Percentiles rank a stretch among this genome's conserved stretches.
Evolutionary conservation across 92 coral and sea anemone species (phyloP).

Genomic region (Porites lobata): DNA sequence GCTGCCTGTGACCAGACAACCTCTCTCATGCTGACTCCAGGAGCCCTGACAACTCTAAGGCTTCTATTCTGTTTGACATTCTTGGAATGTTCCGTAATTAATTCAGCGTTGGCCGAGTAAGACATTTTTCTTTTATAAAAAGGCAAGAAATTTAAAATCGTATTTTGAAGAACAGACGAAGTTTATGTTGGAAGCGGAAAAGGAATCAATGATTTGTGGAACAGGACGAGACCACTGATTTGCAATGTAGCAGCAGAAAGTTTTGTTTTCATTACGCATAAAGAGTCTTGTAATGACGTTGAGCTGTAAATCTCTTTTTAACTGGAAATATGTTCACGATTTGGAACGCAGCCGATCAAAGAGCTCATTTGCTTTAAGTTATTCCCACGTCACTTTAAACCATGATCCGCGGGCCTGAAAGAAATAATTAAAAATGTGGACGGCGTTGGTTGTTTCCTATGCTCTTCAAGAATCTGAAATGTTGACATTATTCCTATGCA

Average conservation of each 20-base stretch:
- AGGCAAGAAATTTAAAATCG: too few species aligned
- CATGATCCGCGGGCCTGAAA: neutral
- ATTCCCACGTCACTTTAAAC: too few species aligned
- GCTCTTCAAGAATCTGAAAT: slow-evolving; percentile 42
- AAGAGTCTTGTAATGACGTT: neutral
- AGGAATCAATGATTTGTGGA: too few species aligned
- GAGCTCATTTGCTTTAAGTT: neutral
- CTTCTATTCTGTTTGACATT: too few species aligned
- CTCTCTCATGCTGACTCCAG: too few species aligned
- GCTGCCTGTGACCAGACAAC: too few species aligned
- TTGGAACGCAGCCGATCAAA: slow-evolving; percentile 9
- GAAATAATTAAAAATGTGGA: neutral
- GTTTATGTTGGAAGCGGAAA: neutral
- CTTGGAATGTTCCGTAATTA: too few species aligned
- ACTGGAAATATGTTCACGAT: slow-evolving; percentile 22
- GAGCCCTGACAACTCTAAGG: too few species aligned
- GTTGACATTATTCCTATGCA: slow-evolving; percentile 46
- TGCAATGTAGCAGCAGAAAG: neutral
- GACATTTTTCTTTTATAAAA: too few species aligned
- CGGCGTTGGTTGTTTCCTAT: neutral
- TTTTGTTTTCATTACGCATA: neutral
- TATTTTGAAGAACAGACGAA: neutral
- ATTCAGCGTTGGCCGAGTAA: too few species aligned
- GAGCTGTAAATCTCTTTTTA: slow-evolving; percentile 21
- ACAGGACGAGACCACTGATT: neutral